Conservation (phyloP, 2,113 vertebrate genomes). For the Zosterops lateralis region DNA sequence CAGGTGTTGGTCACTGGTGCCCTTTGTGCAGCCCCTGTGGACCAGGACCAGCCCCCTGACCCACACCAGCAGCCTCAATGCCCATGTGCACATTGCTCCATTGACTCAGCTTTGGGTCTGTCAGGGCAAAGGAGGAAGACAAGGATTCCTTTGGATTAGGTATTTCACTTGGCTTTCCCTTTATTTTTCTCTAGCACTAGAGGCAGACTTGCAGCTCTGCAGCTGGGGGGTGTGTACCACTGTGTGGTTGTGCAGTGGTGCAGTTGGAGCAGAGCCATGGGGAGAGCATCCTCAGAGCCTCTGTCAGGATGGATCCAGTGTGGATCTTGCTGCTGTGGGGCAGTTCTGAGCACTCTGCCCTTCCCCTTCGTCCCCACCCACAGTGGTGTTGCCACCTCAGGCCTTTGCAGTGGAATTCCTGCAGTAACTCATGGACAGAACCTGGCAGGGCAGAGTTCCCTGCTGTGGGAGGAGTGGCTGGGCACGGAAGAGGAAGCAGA, state of each 20-base stretch:
- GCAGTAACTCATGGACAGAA: background rate
- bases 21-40: background rate
- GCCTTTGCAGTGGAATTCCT: background rate
- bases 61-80: background rate
- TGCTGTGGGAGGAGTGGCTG: background rate
- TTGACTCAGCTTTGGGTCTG: background rate
- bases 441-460: background rate
- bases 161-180: background rate
- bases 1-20: background rate
- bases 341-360: background rate
- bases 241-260: too few relatives aligned
- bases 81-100: fast-evolving
- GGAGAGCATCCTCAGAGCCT: background rate
- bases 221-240: background rate
- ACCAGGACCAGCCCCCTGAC: background rate
- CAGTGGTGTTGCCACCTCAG: background rate
- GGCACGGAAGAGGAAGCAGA: background rate
- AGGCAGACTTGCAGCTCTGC: background rate
- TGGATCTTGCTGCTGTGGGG: background rate
- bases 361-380: background rate
- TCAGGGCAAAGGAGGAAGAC: background rate
- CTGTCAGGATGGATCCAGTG: background rate
- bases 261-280: background rate
- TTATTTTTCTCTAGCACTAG: background rate
- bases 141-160: background rate